phyloP scores from a whole-genome alignment of 2,888 invertebrate species.

The Podotricha telesiphe region DNA sequence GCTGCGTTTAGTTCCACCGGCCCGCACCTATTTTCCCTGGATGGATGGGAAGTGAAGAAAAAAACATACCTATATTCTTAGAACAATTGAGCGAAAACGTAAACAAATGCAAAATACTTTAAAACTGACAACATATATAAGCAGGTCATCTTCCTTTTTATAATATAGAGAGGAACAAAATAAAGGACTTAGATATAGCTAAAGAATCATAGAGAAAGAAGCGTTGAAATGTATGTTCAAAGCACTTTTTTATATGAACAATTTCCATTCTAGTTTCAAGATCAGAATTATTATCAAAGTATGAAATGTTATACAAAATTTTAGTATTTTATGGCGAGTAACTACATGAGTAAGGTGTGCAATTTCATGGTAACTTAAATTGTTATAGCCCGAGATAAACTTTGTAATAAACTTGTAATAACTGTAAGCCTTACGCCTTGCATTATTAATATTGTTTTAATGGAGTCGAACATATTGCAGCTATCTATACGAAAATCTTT shows the following conservation, averaged over 20 bases:
- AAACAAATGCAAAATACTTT: too few relatives aligned
- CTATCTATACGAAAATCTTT: background rate
- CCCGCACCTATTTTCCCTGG: too few relatives aligned
- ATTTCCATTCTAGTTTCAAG: background rate
- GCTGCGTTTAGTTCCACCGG: too few relatives aligned
- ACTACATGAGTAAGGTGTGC: background rate
- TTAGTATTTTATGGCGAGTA: background rate
- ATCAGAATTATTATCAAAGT: slow-evolving; percentile 4
- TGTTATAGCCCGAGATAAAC: background rate
- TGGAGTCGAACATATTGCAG: background rate
- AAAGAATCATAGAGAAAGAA: too few relatives aligned
- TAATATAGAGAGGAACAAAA: too few relatives aligned
- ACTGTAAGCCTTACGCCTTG: slow-evolving; percentile 2
- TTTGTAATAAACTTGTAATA: slow-evolving; percentile 10
- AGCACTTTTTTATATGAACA: background rate
- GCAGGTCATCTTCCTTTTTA: too few relatives aligned
- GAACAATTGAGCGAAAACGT: too few relatives aligned
- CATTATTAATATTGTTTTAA: slow-evolving; percentile 18
- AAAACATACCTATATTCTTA: too few relatives aligned
- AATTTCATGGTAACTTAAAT: slow-evolving; percentile 22
- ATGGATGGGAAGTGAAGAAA: too few relatives aligned
- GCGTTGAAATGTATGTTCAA: too few relatives aligned
- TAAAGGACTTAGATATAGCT: too few relatives aligned
- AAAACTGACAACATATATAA: too few relatives aligned
- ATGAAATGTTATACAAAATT: background rate